Percentiles rank a stretch among this genome's conserved stretches.
Conservation (phyloP, 2,888 invertebrate genomes). For the Patella caerulea region DNA sequence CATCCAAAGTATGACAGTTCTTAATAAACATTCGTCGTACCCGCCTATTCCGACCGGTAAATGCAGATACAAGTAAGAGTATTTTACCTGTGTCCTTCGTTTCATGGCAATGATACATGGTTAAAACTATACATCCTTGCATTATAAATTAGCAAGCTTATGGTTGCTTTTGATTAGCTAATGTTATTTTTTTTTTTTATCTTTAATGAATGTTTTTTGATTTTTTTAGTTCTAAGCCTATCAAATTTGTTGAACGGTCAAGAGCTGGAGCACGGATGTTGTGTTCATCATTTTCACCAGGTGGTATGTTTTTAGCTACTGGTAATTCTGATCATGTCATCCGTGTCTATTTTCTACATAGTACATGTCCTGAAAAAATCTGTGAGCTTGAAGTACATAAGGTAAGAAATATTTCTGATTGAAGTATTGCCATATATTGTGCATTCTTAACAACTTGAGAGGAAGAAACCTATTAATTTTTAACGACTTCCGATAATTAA, state of each 20-base stretch:
- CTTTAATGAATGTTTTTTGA: no score
- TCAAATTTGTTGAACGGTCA: slow-evolving; percentile 92
- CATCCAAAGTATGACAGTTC: no score
- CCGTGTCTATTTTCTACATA: slow-evolving; percentile 85
- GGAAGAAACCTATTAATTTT: neutral
- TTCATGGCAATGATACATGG: no score
- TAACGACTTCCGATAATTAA: neutral
- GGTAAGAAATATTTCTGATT: slow-evolving; percentile 55
- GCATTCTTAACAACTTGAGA: neutral
- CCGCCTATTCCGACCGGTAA: no score
- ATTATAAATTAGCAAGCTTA: no score
- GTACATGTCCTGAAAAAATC: slow-evolving; percentile 84
- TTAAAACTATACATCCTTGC: no score
- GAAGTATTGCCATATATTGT: slow-evolving; percentile 13
- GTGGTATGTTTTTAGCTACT: slow-evolving; percentile 91
- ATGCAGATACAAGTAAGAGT: no score
- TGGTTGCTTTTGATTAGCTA: no score
- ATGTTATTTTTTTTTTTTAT: no score
- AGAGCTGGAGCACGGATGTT: slow-evolving; percentile 96
- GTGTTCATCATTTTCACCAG: slow-evolving; percentile 88
- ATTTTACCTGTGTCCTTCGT: no score
- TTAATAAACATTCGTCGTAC: no score
- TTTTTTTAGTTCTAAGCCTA: slow-evolving; percentile 82
- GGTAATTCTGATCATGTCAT: slow-evolving; percentile 96
- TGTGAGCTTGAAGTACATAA: slow-evolving; percentile 85